Conservation (phyloP, 1,140 invertebrate species). For the Drosophila murphyi region DNA sequence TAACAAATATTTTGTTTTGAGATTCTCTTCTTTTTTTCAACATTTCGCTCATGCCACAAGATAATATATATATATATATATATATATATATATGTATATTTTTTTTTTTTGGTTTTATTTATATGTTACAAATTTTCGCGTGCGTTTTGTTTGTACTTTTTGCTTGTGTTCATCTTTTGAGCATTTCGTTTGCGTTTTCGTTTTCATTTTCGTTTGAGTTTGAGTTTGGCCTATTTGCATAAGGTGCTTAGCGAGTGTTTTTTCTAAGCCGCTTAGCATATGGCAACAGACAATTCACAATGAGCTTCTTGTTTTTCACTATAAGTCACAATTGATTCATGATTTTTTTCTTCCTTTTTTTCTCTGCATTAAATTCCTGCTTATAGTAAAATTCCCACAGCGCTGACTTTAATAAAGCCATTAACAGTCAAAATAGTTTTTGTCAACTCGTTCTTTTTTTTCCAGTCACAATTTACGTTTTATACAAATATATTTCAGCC, state of each 20-base stretch:
- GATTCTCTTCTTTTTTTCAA: constrained; percentile 56
- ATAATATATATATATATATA: not conserved
- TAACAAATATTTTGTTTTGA: constrained; percentile 81
- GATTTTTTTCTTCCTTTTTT: constrained; percentile 7
- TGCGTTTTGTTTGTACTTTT: constrained; percentile 33
- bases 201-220: constrained; percentile 28
- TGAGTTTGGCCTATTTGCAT: constrained; percentile 65
- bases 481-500: constrained; percentile 56
- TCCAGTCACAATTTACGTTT: constrained; percentile 30
- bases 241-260: constrained; percentile 67
- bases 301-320: not conserved
- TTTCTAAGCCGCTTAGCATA: constrained; percentile 74
- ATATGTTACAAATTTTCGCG: constrained; percentile 40
- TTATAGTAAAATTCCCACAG: constrained; percentile 48
- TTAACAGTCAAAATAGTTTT: constrained; percentile 30
- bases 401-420: constrained; percentile 52
- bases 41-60: constrained; percentile 9
- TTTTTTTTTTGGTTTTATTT: not conserved
- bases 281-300: constrained; percentile 15
- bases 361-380: not conserved
- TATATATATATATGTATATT: constrained; percentile 2
- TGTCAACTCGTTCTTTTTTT: constrained; percentile 8
- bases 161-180: constrained; percentile 13
- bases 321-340: constrained; percentile 33
- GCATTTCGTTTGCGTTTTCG: constrained; percentile 18